These are phyloP conservation scores for Regulus satrapa DNA, from an alignment of 2,113 vertebrate genomes.

Conservation along the genomic window DNA sequence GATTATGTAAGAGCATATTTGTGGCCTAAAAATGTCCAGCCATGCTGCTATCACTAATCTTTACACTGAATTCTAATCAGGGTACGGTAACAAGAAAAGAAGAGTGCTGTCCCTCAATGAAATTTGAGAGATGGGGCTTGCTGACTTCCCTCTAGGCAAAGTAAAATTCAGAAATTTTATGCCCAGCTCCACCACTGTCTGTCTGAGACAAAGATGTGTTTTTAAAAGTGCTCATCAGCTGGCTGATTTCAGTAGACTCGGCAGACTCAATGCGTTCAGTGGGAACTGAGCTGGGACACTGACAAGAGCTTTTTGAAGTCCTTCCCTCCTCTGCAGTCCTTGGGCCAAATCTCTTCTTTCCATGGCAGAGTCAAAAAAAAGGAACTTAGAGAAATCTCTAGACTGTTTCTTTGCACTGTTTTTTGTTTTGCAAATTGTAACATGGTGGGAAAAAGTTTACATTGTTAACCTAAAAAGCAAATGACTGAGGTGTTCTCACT, in stretches of 20 bases:
- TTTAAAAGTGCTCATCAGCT: background rate
- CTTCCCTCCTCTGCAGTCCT: background rate
- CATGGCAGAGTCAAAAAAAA: background rate
- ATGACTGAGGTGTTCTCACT: background rate
- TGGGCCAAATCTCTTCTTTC: background rate
- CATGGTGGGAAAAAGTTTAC: background rate
- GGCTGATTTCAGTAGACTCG: background rate
- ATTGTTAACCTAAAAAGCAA: background rate
- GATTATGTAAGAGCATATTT: slow-evolving; percentile 13
- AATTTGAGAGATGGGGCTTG: background rate
- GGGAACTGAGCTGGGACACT: background rate
- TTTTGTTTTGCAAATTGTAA: background rate
- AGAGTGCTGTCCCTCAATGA: background rate
- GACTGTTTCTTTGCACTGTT: background rate
- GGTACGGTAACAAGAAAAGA: background rate
- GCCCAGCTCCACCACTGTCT: background rate
- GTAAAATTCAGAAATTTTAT: background rate
- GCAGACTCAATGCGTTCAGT: background rate
- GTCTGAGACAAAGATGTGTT: background rate
- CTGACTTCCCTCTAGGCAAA: background rate
- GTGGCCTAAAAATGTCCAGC: slow-evolving; percentile 2
- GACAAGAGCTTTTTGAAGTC: background rate
- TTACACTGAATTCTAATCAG: slow-evolving; percentile 16
- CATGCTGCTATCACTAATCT: background rate
- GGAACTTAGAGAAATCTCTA: background rate